Percentiles rank a stretch among this genome's conserved stretches.
Conservation (phyloP, 2,888 invertebrate species). For the Hydropsyche betteni region DNA sequence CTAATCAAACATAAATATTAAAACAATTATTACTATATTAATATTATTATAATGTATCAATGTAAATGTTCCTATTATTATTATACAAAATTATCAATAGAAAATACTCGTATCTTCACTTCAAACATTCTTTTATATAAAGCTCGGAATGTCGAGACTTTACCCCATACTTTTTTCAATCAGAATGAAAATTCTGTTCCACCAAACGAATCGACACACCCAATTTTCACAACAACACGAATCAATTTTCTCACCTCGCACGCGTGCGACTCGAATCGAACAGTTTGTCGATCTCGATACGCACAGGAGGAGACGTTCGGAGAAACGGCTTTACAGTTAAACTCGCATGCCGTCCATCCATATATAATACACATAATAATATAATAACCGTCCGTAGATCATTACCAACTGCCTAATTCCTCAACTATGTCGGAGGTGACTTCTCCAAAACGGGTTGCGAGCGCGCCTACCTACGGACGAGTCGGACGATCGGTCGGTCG, state of each 20-base stretch:
- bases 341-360: background rate
- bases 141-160: no score
- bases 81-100: no score
- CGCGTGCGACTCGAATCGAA: conserved; percentile 2
- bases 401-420: conserved; percentile 38
- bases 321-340: conserved; percentile 19
- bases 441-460: conserved; percentile 33
- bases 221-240: no score
- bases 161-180: no score
- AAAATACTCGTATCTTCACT: no score
- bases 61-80: no score
- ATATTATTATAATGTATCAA: no score
- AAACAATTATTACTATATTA: no score
- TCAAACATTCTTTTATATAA: no score
- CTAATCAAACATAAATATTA: no score
- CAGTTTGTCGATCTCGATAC: conserved; percentile 2
- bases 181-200: no score
- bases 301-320: background rate
- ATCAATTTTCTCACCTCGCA: background rate
- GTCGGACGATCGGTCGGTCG: conserved; percentile 6
- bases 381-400: conserved; percentile 26
- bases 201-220: no score
- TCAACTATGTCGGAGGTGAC: conserved; percentile 26
- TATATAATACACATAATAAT: conserved; percentile 5
- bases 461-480: conserved; percentile 3